phyloP scores from a whole-genome alignment of 2,888 invertebrate genomes.

The Argyresthia albistria region DNA sequence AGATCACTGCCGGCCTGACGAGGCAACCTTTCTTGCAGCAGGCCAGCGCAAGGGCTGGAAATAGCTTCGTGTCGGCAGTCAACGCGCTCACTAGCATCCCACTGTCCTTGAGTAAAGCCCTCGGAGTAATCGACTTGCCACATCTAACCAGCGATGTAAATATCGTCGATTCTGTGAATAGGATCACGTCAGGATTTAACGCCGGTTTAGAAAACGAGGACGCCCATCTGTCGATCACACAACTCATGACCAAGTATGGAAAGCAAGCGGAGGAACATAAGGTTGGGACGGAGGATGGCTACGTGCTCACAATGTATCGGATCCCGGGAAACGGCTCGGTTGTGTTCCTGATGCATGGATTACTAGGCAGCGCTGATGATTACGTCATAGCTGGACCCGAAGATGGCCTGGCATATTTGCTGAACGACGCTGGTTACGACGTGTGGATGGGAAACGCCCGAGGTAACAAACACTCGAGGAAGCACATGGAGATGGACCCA shows the following conservation, averaged over 20 bases:
- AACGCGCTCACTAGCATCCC: conserved; percentile 19
- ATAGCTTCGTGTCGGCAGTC: conserved; percentile 18
- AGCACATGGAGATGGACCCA: conserved; percentile 46
- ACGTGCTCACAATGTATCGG: conserved; percentile 32
- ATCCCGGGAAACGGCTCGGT: conserved; percentile 34
- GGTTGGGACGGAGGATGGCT: conserved; percentile 38
- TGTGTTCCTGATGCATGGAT: conserved; percentile 48
- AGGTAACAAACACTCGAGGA: conserved; percentile 78
- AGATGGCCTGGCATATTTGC: conserved; percentile 43
- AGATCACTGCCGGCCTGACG: background rate
- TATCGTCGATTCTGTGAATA: conserved; percentile 19
- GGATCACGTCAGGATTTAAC: conserved; percentile 21
- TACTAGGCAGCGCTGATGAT: conserved; percentile 44
- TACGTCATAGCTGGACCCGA: conserved; percentile 37
- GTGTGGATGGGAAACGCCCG: conserved; percentile 87
- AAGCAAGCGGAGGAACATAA: conserved; percentile 28
- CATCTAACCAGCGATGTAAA: conserved; percentile 19
- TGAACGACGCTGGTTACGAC: conserved; percentile 77
- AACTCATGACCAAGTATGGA: conserved; percentile 35
- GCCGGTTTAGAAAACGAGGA: conserved; percentile 32
- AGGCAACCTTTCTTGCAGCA: background rate
- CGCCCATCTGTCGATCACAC: conserved; percentile 20
- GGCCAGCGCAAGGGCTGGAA: conserved; percentile 13
- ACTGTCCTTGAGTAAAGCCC: conserved; percentile 17
- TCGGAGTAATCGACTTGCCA: conserved; percentile 19